A percentile compares a stretch with the other conserved stretches of the same genome.
Evolutionary conservation across 2,113 vertebrate species (phyloP).

Genomic region (Triplophysa dalaica): DNA sequence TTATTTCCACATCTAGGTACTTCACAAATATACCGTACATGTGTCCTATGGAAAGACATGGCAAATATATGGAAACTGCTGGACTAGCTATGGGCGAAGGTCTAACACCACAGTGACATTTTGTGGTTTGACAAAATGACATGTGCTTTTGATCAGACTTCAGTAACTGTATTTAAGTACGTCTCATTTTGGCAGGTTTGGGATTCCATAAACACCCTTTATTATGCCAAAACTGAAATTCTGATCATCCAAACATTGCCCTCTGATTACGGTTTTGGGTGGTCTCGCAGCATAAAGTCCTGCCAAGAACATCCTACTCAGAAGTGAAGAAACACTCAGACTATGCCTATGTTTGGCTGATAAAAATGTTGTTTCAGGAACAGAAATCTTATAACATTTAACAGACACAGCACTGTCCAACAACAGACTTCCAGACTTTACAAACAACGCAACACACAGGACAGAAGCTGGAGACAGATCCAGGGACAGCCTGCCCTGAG

Average conservation of each 20-base stretch:
- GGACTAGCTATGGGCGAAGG: too few species aligned
- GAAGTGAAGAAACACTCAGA: background rate
- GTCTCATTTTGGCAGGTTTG: too few species aligned
- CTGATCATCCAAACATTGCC: background rate
- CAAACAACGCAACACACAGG: conserved; percentile 9
- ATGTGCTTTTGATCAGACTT: too few species aligned
- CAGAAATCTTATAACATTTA: background rate
- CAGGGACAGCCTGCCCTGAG: conserved; percentile 41
- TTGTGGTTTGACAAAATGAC: too few species aligned
- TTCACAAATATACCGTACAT: too few species aligned
- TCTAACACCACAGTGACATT: too few species aligned
- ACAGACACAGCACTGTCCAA: conserved; percentile 1
- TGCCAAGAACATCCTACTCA: background rate
- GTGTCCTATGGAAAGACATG: too few species aligned
- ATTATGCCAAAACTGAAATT: background rate
- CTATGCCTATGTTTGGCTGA: background rate
- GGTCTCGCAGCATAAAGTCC: too few species aligned
- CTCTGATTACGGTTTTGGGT: background rate
- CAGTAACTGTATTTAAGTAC: too few species aligned
- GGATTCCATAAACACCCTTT: too few species aligned
- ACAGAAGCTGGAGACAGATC: conserved; percentile 9
- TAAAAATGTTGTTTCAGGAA: background rate
- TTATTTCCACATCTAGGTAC: too few species aligned
- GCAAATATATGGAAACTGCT: too few species aligned
- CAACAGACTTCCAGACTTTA: background rate